Conservation (phyloP, 2,113 vertebrate species). For the Anser brachyrhynchus region DNA sequence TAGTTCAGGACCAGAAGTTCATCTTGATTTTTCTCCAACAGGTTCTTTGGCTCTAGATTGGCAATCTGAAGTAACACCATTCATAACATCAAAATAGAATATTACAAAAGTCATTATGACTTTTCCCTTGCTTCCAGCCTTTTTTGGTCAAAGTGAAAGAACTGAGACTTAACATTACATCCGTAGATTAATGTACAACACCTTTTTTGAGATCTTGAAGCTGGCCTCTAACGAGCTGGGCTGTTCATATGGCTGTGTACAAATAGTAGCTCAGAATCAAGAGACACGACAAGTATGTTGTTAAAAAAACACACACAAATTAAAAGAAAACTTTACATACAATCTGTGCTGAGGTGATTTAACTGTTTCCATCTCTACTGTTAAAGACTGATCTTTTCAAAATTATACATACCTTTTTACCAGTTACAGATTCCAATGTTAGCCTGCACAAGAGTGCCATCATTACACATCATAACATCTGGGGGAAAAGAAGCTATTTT, state of each 20-base stretch:
- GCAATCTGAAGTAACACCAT: background rate
- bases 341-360: background rate
- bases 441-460: background rate
- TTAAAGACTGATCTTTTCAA: background rate
- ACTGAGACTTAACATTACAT: background rate
- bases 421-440: rapidly evolving
- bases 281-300: background rate
- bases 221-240: background rate
- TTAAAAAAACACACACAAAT: background rate
- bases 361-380: background rate
- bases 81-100: background rate
- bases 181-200: background rate
- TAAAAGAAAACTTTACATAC: background rate
- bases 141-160: background rate
- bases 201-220: background rate
- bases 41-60: background rate
- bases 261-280: background rate
- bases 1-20: background rate
- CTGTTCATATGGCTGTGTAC: background rate
- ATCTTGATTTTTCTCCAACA: background rate
- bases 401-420: background rate
- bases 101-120: background rate
- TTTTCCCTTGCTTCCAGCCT: background rate
- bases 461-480: background rate
- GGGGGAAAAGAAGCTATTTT: background rate